phyloP scores from a whole-genome alignment of 2,113 vertebrate species.

The Mormoops blainvillei region DNA sequence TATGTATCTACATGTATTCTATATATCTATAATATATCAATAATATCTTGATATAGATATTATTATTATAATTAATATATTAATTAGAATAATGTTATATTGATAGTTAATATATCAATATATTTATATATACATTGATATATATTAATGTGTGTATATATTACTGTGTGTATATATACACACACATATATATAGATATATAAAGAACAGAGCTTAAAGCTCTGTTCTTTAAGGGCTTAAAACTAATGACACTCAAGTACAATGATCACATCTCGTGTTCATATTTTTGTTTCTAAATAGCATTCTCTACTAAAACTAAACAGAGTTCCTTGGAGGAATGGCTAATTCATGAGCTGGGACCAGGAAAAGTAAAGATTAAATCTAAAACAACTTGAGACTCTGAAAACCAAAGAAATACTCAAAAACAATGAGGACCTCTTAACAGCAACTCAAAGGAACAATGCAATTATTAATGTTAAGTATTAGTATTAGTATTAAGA shows the following conservation, averaged over 20 bases:
- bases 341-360: background rate
- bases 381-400: background rate
- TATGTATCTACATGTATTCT: too few species aligned
- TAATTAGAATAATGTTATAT: too few species aligned
- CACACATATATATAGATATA: too few species aligned
- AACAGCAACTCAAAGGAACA: background rate
- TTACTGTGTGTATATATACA: too few species aligned
- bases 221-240: background rate
- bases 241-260: background rate
- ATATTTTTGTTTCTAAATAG: background rate
- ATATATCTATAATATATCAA: too few species aligned
- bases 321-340: background rate
- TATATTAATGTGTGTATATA: too few species aligned
- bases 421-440: background rate
- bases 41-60: too few species aligned
- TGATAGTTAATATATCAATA: too few species aligned
- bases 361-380: background rate
- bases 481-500: background rate
- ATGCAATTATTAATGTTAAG: background rate
- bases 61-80: too few species aligned
- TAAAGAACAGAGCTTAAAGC: too few species aligned
- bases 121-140: too few species aligned
- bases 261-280: background rate
- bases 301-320: background rate
- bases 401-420: background rate